Evolutionary conservation across 2,113 vertebrate species (phyloP), one percentile per base, ranked within the genome.

Genomic region (Proteles cristata): DNA sequence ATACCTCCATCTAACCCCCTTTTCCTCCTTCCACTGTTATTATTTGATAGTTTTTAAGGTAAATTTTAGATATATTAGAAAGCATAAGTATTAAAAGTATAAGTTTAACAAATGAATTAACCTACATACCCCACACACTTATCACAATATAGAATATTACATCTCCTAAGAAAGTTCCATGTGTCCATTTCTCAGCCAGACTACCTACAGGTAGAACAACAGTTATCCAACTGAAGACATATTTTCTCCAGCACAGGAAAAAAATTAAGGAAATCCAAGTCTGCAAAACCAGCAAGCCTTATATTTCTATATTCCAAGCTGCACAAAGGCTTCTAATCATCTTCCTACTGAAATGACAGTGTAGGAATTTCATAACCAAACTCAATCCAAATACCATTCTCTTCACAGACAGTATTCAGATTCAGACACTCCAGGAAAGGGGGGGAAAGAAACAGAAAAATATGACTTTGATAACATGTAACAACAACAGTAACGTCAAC

Each of bases 251-350:
- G 55, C 31, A 89, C 35, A 84, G 77, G 71, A 82, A 88, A 90
- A 89, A 7, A 92, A 55, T 23, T 43, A 83, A 96, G 45, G 21
- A 82, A 93, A 82, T 16, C 33, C 45, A 71, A 5, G 33, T 83
- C 69, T 58, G 84, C 50, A 25, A 83, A 71, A 71, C 43, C 48
- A 90, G 61, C 58, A n/a, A 12, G 35, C 39, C 87, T 79, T 91
- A 35, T n/a, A 63, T 73, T 90, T 93, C 85, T 89, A 35, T 31
- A 55, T 81, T 92, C 93, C 81, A 94, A 73, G 53, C 53, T 61
- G 39, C 43, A 55, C 25, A n/a, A 58, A 96, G 53, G 25, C 28
- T 93, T 77, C 43, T 61, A 90, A 89, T 77, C 76, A 81, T 85
- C 53, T 94, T 82, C 48, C 48, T 82, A 53, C 25, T 83, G 66